Evolutionary conservation across 2,797 vertebrate genomes (phyloP), one percentile per base, ranked within the genome.

Genomic region (Melanotaenia boesemani): DNA sequence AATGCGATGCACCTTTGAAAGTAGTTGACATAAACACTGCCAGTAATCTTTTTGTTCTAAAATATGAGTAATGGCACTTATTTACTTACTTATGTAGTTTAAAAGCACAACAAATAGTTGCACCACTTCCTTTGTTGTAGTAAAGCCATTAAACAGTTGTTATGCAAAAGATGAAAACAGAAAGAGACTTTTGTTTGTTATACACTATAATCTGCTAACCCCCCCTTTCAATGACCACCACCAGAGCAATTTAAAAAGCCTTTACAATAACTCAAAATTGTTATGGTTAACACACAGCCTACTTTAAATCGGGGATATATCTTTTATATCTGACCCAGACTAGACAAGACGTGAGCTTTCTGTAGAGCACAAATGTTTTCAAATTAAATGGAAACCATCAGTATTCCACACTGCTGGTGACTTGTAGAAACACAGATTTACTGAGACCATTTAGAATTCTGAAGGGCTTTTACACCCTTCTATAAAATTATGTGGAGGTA

Each of bases 401-500:
- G 22, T 37, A 36, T 12, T 20, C 63, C 61, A 76, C 39, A 46
- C 48, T 72, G 68, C 46, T 69, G 41, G 26, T 41, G 72, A 86
- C 68, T 70, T 77, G 67, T 72, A 76, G 80, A 75, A 86, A 76
- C 64, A 50, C 13, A 76, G 72, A 89, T 89, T 86, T 81, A 87
- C 72, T 58, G 44, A 70, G 52, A 61, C 69, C 41, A 58, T 77
- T 89, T 86, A 59, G 54, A 80, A 84, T 76, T 81, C 73, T 80
- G 48, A 79, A 80, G 71, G 67, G 75, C 55, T 81, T 81, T 82
- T 72, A 81, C 67, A 22, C 67, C 54, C 52, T 80, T 44, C 65
- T 28, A 72, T 63, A 79, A 86, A 85, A 85, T 84, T 67, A 79
- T 67, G 76, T 63, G 54, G 67, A 74, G 81, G 72, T 76, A 78